Evolutionary conservation across 2,888 invertebrate species (phyloP).

Genomic region (Mallateleia sp.): DNA sequence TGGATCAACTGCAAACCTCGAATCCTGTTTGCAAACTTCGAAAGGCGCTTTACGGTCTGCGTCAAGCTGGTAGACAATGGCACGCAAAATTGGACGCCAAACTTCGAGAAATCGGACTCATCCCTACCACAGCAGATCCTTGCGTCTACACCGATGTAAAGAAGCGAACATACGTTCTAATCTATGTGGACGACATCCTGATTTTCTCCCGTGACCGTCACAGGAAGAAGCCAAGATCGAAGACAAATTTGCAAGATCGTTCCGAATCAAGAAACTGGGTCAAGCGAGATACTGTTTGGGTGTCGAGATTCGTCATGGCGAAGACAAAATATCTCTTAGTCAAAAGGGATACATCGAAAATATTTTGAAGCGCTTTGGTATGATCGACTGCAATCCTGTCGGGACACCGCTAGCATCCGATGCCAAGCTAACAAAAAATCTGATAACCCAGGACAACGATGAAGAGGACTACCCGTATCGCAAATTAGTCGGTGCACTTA

Average conservation of each 20-base stretch:
- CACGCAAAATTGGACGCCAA: background rate
- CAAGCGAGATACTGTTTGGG: constrained; percentile 24
- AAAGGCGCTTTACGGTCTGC: constrained; percentile 34
- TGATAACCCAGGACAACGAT: background rate
- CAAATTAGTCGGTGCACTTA: background rate
- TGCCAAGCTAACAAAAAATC: background rate
- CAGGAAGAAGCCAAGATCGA: background rate
- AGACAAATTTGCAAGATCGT: background rate
- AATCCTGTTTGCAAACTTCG: constrained; percentile 41
- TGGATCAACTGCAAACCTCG: background rate
- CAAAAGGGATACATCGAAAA: constrained; percentile 20
- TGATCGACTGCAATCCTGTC: constrained; percentile 19
- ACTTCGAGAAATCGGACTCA: background rate
- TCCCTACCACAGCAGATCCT: constrained; percentile 31
- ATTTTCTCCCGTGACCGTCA: constrained; percentile 1
- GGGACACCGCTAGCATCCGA: background rate
- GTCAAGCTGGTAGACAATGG: constrained; percentile 30
- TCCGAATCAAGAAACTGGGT: constrained; percentile 22
- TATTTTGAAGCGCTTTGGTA: background rate
- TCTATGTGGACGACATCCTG: constrained; percentile 37
- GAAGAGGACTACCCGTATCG: background rate
- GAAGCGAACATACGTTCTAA: background rate
- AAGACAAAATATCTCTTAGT: background rate
- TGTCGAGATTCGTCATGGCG: constrained; percentile 10
- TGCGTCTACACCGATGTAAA: constrained; percentile 27